These are phyloP conservation scores for Pleuronectes platessa DNA, from an alignment of 2,113 vertebrate genomes.

Conservation along the genomic window DNA sequence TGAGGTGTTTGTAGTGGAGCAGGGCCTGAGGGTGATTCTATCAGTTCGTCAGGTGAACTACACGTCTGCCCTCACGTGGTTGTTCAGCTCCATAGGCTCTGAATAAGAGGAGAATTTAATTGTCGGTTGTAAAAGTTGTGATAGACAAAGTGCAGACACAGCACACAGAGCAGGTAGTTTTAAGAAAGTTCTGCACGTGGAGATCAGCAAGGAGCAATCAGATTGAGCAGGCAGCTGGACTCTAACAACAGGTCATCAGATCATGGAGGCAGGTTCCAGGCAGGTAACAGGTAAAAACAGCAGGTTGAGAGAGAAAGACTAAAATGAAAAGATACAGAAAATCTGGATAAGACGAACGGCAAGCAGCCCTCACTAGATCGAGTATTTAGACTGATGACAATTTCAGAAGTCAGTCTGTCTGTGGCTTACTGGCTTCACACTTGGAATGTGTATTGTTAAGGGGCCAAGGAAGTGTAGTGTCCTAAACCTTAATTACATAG, in stretches of 20 bases:
- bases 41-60: not conserved
- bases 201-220: too few species aligned
- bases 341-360: not conserved
- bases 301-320: not conserved
- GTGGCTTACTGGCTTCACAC: too few species aligned
- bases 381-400: not conserved
- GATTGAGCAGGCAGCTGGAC: not conserved
- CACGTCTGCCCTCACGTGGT: not conserved
- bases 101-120: too few species aligned
- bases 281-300: not conserved
- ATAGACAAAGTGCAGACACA: too few species aligned
- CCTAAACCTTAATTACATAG: too few species aligned
- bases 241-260: not conserved
- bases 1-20: not conserved
- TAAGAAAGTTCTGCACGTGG: too few species aligned
- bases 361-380: not conserved
- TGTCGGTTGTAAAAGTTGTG: too few species aligned
- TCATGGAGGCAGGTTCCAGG: not conserved
- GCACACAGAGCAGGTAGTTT: too few species aligned
- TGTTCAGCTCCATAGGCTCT: too few species aligned
- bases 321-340: not conserved
- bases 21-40: not conserved
- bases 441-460: too few species aligned
- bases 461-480: too few species aligned
- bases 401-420: too few species aligned